Percentiles rank a stretch among this genome's conserved stretches.
Conservation (phyloP, 2,113 vertebrate species). For the Arizona elegans region DNA sequence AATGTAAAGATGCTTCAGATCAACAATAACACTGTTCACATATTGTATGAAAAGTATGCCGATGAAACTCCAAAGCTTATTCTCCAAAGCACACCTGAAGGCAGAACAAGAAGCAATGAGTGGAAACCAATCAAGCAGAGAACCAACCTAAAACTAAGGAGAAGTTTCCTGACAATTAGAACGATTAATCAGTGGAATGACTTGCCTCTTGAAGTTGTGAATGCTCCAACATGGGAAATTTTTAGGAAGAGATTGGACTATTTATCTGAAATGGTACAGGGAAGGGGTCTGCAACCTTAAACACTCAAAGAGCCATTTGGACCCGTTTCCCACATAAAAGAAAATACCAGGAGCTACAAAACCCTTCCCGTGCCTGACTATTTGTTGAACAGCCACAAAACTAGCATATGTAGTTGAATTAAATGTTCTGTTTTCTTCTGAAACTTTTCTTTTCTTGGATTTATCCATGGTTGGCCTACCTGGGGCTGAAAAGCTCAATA, state of each 20-base stretch:
- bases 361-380: too few relatives aligned
- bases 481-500: too few relatives aligned
- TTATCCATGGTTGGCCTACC: too few relatives aligned
- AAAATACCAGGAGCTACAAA: too few relatives aligned
- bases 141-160: neutral
- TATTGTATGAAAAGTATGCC: neutral
- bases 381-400: too few relatives aligned
- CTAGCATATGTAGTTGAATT: too few relatives aligned
- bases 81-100: neutral
- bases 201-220: neutral
- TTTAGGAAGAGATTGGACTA: neutral
- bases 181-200: neutral
- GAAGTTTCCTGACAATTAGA: neutral
- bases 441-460: too few relatives aligned
- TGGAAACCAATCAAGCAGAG: neutral
- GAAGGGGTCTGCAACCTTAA: too few relatives aligned
- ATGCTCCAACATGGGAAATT: neutral
- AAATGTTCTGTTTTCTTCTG: too few relatives aligned
- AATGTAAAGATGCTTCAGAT: neutral
- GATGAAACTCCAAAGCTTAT: neutral
- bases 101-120: neutral
- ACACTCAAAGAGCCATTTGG: too few relatives aligned
- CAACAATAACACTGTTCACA: neutral
- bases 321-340: too few relatives aligned
- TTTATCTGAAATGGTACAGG: neutral